phyloP scores from a whole-genome alignment of 2,888 invertebrate genomes.

The Oscheius myriophilus region DNA sequence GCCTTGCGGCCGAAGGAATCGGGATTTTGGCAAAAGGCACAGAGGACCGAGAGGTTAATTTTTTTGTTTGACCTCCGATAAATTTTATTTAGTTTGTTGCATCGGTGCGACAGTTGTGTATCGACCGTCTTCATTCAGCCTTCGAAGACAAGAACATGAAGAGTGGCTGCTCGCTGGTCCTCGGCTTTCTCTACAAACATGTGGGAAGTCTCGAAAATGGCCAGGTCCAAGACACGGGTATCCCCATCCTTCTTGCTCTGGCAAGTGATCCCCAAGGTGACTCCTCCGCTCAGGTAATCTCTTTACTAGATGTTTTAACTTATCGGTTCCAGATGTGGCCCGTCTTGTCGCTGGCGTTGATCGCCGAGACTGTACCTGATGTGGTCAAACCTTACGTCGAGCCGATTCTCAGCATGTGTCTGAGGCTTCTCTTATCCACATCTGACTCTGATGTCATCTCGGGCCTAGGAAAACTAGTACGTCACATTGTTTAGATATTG shows the following conservation, averaged over 20 bases:
- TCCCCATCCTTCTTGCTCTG: slow-evolving; percentile 90
- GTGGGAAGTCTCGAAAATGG: slow-evolving; percentile 89
- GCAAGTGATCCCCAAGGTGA: slow-evolving; percentile 79
- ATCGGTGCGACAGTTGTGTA: slow-evolving; percentile 87
- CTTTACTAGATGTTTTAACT: background rate
- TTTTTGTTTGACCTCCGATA: background rate
- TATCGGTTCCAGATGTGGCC: slow-evolving; percentile 84
- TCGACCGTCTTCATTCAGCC: slow-evolving; percentile 77
- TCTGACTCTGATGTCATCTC: slow-evolving; percentile 63
- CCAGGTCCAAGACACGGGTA: slow-evolving; percentile 90
- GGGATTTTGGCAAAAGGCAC: slow-evolving; percentile 91
- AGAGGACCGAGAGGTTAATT: slow-evolving; percentile 77
- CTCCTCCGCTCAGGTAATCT: background rate
- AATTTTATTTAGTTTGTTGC: slow-evolving; percentile 78
- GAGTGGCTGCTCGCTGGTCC: slow-evolving; percentile 86
- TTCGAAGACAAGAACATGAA: slow-evolving; percentile 77
- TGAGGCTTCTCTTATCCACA: slow-evolving; percentile 78
- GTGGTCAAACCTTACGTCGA: slow-evolving; percentile 97
- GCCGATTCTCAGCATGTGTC: slow-evolving; percentile 86
- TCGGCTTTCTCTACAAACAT: slow-evolving; percentile 86
- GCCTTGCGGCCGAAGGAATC: slow-evolving; percentile 92
- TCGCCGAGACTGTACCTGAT: slow-evolving; percentile 97
- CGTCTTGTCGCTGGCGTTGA: slow-evolving; percentile 89
- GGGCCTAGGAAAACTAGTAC: slow-evolving; percentile 66
- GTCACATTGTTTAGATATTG: slow-evolving; percentile 1